These are phyloP conservation scores for Coranthus polyacanthus DNA, from an alignment of 2,797 vertebrate species.

Conservation along the genomic window DNA sequence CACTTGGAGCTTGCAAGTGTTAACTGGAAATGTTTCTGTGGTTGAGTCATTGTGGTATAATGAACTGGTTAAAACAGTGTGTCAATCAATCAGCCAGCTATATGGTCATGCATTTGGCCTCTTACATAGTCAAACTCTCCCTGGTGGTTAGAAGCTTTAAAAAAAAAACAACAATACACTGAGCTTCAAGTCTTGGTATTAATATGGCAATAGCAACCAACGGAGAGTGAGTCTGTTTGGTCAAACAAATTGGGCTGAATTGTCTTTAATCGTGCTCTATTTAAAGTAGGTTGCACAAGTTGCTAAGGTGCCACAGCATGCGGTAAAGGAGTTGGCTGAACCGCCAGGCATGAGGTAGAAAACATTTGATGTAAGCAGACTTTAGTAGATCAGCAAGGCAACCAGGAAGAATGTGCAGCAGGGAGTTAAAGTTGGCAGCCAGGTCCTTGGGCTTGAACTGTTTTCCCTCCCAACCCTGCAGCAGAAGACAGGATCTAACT, in stretches of 20 bases:
- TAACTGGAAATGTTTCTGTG: conserved; percentile 66
- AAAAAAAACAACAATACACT: conserved; percentile 36
- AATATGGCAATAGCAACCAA: conserved; percentile 58
- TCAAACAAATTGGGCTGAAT: conserved; percentile 37
- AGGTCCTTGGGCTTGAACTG: conserved; percentile 37
- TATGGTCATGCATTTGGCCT: conserved; percentile 24
- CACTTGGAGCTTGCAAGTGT: conserved; percentile 54
- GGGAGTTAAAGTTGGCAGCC: conserved; percentile 41
- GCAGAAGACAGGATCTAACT: conserved; percentile 14
- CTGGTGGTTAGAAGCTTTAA: conserved; percentile 49
- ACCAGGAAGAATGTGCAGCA: conserved; percentile 44
- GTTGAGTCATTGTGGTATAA: conserved; percentile 77
- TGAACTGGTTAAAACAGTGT: conserved; percentile 56
- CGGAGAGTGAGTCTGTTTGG: conserved; percentile 22
- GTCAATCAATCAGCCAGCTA: conserved; percentile 63
- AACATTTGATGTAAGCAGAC: conserved; percentile 47
- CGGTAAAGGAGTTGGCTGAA: conserved; percentile 29
- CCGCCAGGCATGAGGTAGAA: conserved; percentile 20
- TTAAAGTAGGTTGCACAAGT: conserved; percentile 27
- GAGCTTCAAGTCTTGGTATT: conserved; percentile 56
- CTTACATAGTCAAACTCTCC: conserved; percentile 53
- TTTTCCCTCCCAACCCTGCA: conserved; percentile 3
- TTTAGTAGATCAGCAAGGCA: conserved; percentile 46
- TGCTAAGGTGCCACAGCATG: conserved; percentile 28
- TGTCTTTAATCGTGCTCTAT: conserved; percentile 13